Conservation (phyloP, 2,888 invertebrate genomes). For the Tricholauxania praeusta region DNA sequence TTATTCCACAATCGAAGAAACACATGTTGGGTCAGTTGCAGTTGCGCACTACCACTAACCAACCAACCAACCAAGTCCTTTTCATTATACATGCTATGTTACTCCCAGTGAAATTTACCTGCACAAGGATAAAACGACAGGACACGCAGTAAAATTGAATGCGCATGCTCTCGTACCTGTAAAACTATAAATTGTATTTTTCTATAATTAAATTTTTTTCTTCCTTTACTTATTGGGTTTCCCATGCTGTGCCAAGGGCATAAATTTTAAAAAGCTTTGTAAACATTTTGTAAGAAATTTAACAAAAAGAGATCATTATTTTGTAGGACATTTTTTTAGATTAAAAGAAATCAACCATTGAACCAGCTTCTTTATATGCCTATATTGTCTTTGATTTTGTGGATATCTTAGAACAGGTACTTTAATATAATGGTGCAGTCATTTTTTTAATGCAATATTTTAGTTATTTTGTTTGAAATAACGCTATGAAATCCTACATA, state of each 20-base stretch:
- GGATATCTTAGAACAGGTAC: conserved; percentile 15
- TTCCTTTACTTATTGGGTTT: conserved; percentile 37
- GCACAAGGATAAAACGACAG: conserved; percentile 21
- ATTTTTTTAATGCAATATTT: no score
- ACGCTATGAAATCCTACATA: no score
- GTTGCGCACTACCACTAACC: background rate
- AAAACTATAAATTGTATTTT: conserved; percentile 5
- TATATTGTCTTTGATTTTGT: background rate
- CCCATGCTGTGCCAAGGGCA: conserved; percentile 9
- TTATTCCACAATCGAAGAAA: conserved; percentile 15
- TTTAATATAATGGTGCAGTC: background rate
- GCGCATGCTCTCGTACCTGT: conserved; percentile 6
- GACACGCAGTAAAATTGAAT: background rate
- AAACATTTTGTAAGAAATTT: no score
- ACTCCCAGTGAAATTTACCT: conserved; percentile 24
- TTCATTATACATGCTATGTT: conserved; percentile 7
- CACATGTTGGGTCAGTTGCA: conserved; percentile 37
- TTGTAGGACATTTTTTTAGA: no score
- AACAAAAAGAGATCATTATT: no score
- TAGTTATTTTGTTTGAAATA: no score
- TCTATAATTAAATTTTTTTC: background rate
- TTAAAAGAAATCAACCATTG: no score
- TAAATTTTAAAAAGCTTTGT: background rate
- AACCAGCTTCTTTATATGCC: no score
- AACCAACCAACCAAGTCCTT: background rate